Evolutionary conservation across 2,113 vertebrate species (phyloP).

Genomic region (Tringa solitaria): DNA sequence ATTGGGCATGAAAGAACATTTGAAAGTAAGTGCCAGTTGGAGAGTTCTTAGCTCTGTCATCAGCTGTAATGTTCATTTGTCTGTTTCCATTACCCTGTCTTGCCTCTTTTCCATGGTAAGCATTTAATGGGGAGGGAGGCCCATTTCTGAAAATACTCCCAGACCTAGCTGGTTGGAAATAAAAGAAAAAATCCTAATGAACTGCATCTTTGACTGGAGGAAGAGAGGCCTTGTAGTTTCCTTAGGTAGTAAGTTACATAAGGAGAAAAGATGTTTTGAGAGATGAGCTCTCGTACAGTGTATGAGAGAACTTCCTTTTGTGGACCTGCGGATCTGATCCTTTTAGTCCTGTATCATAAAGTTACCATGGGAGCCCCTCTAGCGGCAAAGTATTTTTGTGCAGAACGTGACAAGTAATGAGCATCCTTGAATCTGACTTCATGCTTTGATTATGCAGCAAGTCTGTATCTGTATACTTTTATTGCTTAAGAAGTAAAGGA

Average conservation of each 20-base stretch:
- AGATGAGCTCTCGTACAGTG: neutral
- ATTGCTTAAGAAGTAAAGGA: neutral
- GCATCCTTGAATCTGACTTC: neutral
- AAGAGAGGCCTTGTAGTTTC: neutral
- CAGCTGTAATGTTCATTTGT: neutral
- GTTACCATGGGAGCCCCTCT: neutral
- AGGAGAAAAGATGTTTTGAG: neutral
- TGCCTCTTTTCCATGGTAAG: neutral
- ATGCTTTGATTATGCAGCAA: neutral
- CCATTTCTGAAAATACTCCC: neutral
- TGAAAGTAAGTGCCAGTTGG: neutral
- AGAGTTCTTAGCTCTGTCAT: neutral
- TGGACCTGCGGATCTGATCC: neutral
- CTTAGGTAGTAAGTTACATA: neutral
- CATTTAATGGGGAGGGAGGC: neutral
- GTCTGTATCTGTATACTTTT: neutral
- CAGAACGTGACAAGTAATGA: neutral
- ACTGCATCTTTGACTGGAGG: neutral
- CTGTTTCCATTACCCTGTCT: neutral
- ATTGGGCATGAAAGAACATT: neutral
- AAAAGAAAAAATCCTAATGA: neutral
- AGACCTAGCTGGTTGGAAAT: accelerated
- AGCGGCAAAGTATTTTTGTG: neutral
- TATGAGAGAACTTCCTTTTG: neutral
- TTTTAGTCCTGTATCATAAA: neutral